These are phyloP conservation scores for Parnassius orleans DNA, from an alignment of 2,888 invertebrate species.

Conservation along the genomic window DNA sequence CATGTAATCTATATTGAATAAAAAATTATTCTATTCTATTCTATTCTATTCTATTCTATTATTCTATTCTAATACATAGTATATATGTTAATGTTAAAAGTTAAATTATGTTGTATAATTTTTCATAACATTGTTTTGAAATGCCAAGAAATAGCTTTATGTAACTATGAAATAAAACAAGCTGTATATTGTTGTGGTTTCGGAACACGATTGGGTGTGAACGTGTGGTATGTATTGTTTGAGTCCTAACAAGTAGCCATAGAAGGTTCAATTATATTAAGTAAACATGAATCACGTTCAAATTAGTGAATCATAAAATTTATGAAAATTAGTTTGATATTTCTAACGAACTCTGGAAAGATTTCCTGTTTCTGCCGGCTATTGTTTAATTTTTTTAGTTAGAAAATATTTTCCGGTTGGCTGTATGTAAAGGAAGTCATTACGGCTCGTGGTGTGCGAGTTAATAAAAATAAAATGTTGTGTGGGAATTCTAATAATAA, in stretches of 20 bases:
- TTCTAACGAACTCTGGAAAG: conserved; percentile 13
- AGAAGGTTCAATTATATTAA: conserved; percentile 1
- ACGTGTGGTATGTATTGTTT: conserved; percentile 55
- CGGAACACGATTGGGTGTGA: conserved; percentile 50
- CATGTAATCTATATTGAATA: too few species aligned
- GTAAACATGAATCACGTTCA: conserved; percentile 2
- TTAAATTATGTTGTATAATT: too few species aligned
- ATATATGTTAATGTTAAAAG: too few species aligned
- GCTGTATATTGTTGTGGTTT: conserved; percentile 54
- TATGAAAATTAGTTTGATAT: conserved; percentile 11
- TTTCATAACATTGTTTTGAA: background rate
- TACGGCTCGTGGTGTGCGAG: conserved; percentile 32
- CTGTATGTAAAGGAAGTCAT: conserved; percentile 58
- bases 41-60: too few species aligned
- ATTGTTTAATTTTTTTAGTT: conserved; percentile 28
- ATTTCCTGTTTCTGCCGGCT: conserved; percentile 8
- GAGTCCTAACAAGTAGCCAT: conserved; percentile 41
- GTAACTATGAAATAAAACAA: conserved; percentile 34
- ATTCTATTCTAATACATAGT: too few species aligned
- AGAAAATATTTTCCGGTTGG: conserved; percentile 55
- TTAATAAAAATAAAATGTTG: conserved; percentile 7
- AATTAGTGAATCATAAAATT: conserved; percentile 16
- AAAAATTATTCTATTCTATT: too few species aligned
- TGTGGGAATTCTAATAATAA: conserved; percentile 1
- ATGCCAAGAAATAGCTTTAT: conserved; percentile 9